These are phyloP conservation scores for Epizoanthus fatuus DNA, from an alignment of 92 coral and sea anemone genomes.

Conservation along the genomic window DNA sequence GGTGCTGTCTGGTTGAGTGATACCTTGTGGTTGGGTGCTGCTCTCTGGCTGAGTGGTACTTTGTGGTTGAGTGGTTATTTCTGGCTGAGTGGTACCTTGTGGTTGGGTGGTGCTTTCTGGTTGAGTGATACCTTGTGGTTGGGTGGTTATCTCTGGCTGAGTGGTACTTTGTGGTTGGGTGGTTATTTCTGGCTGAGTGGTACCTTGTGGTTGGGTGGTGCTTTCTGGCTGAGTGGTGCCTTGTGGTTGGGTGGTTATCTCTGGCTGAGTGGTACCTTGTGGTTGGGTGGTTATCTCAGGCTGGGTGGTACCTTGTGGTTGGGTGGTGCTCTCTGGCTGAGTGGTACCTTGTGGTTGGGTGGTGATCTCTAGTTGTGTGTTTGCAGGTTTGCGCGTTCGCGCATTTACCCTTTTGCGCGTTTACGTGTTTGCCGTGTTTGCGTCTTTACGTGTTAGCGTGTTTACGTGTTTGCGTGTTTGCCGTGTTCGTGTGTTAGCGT, in stretches of 20 bases:
- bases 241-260: slow-evolving; percentile 3
- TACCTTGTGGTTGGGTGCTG: not conserved
- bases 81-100: slow-evolving; percentile 6
- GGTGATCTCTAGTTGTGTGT: slow-evolving; percentile 11
- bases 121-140: not conserved
- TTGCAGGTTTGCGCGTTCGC: too few relatives aligned
- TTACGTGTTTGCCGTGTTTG: too few relatives aligned
- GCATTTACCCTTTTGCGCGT: too few relatives aligned
- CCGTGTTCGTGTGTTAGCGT: too few relatives aligned
- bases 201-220: not conserved
- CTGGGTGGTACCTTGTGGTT: not conserved
- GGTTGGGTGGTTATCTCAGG: not conserved
- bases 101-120: not conserved
- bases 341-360: not conserved
- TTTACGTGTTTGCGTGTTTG: too few relatives aligned
- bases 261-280: not conserved
- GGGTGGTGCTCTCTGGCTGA: not conserved
- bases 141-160: slow-evolving; percentile 4
- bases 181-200: slow-evolving; percentile 8
- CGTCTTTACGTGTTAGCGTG: too few relatives aligned
- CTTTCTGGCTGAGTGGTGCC: not conserved
- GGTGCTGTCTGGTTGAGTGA: too few relatives aligned
- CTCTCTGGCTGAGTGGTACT: not conserved
- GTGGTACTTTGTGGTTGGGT: not conserved
- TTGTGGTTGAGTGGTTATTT: not conserved